phyloP scores from a whole-genome alignment of 30 jellyfish, hydroid and myxozoan species.

The Chrysaora quinquecirrha region DNA sequence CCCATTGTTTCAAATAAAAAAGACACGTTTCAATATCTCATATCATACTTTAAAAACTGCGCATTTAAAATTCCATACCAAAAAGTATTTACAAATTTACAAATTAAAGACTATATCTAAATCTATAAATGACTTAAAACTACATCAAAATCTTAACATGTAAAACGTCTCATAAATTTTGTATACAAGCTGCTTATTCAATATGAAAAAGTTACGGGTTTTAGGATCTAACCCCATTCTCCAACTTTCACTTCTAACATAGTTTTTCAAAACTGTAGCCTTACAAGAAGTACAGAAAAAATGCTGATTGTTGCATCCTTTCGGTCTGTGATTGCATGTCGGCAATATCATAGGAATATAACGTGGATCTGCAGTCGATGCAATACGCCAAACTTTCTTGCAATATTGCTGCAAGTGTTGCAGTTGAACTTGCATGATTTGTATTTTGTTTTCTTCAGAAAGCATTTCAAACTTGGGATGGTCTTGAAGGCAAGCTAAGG shows the following conservation, averaged over 20 bases:
- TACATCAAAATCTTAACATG: no score
- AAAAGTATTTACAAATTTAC: no score
- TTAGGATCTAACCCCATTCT: slow-evolving; percentile 80
- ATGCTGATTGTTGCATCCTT: slow-evolving; percentile 82
- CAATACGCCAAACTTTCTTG: slow-evolving; percentile 71
- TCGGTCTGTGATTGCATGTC: slow-evolving; percentile 84
- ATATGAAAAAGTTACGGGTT: no score
- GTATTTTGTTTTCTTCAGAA: slow-evolving; percentile 62
- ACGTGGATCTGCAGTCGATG: slow-evolving; percentile 82
- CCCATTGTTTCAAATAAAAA: no score
- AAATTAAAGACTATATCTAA: no score
- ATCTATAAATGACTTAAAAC: no score
- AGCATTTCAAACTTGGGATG: slow-evolving; percentile 76
- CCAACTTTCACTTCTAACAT: slow-evolving; percentile 81
- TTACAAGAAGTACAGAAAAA: slow-evolving; percentile 74
- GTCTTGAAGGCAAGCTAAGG: slow-evolving; percentile 66
- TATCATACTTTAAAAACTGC: no score
- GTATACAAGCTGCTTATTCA: no score
- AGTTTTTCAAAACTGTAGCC: slow-evolving; percentile 73
- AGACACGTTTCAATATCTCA: no score
- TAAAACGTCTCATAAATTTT: no score
- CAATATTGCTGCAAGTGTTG: slow-evolving; percentile 70
- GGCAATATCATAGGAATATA: slow-evolving; percentile 82
- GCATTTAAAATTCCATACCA: no score
- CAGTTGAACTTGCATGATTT: slow-evolving; percentile 76